Base-by-base conservation (phyloP, 1,140 invertebrate species). In the Antheraea pernyi region DNA sequence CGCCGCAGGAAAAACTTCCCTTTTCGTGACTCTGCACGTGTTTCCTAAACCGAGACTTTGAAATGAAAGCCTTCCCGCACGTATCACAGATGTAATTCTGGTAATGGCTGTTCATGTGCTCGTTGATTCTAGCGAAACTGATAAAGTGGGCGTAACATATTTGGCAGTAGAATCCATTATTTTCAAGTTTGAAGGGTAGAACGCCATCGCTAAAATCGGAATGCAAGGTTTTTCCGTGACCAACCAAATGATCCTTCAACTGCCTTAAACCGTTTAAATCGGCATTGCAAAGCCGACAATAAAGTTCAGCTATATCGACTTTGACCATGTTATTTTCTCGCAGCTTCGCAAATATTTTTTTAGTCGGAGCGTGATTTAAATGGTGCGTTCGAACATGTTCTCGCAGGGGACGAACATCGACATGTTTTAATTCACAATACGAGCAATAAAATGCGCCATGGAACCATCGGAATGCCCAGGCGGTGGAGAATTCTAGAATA, bases 1-100 rank as follows among this genome's bases (percentile, higher is more conserved):
- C 93, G 63, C 96, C 95, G 82, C 97, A 98, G 68, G 96, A 94
- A 81, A 97, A 97, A 22, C 22, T 81, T 0, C 88, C 88, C 3
- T 76, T 79, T 70, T 92, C 88, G 16, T 95, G 95, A 7, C 94
- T 93, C 74, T 94, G 93, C 0, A 93, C 83, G 67, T 94, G 94
- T 13, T 89, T 92, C 22, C 94, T 91, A 69, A 94, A 93, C 37
- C 93, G 84, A 10, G 93, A 93, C 73, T 93, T 93, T 0, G 93
- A 93, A 4, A 93, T 94, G 82, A 94, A 95, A 74, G 84, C 92
- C 65, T 95, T 94, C 1, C 94, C 94, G 80, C 96, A 97, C 36
- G 94, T 86, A 7, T 94, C 93, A 76, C 94, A 94, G 73, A 96
- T 93, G 78, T 97, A 95, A 42, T 84, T 91, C 58, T 86, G 80